Conservation (phyloP, 1,140 invertebrate species). For the Pygmarrhopalites habei region DNA sequence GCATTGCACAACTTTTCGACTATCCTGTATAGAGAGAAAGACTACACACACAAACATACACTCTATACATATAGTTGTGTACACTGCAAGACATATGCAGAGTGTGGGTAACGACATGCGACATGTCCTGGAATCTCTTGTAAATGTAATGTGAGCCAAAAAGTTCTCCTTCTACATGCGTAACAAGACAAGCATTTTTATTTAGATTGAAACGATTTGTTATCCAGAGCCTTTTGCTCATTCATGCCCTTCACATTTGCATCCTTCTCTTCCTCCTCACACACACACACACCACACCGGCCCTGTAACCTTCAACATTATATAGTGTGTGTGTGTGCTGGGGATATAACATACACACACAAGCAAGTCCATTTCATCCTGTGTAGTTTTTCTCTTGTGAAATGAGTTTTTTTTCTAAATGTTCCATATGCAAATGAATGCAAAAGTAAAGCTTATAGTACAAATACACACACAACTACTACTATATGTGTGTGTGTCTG, state of each 20-base stretch:
- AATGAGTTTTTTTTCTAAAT: slow-evolving; percentile 10
- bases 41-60: too few relatives aligned
- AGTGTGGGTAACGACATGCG: slow-evolving; percentile 2
- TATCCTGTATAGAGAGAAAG: too few relatives aligned
- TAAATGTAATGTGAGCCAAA: slow-evolving; percentile 13
- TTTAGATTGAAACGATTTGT: slow-evolving; percentile 35
- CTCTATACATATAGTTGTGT: too few relatives aligned
- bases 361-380: too few relatives aligned
- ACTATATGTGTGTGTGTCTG: too few relatives aligned
- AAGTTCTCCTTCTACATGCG: slow-evolving; percentile 5
- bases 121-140: slow-evolving; percentile 1
- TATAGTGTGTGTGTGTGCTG: too few relatives aligned
- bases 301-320: too few relatives aligned
- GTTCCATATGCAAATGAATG: slow-evolving; percentile 4
- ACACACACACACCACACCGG: slow-evolving; percentile 1
- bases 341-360: too few relatives aligned
- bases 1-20: background rate
- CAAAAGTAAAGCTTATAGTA: too few relatives aligned
- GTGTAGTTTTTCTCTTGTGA: background rate
- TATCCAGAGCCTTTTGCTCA: slow-evolving; percentile 13
- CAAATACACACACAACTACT: too few relatives aligned
- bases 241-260: slow-evolving; percentile 9
- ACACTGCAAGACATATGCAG: too few relatives aligned
- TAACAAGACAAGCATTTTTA: slow-evolving; percentile 32
- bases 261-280: background rate